Evolutionary conservation across 1,140 invertebrate species (phyloP).

Genomic region (Gryllus bimaculatus): DNA sequence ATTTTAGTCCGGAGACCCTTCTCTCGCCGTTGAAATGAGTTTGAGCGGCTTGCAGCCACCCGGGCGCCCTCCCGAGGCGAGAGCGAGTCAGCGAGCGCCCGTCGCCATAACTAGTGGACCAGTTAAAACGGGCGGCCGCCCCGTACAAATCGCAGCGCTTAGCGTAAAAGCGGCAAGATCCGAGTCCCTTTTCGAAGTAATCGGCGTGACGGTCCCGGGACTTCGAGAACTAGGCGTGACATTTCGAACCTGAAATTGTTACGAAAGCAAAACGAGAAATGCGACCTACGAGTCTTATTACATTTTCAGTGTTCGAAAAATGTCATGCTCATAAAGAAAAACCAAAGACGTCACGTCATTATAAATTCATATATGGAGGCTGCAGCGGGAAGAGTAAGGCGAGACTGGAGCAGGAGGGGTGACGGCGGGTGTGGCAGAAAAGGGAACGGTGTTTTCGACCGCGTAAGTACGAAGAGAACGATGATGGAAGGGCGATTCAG

Average conservation of each 20-base stretch:
- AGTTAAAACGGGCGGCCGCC: background rate
- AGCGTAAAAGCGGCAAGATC: background rate
- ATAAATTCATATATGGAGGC: conserved; percentile 19
- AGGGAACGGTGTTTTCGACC: background rate
- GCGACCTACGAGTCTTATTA: conserved; percentile 11
- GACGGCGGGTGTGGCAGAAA: background rate
- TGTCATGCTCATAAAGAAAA: conserved; percentile 19
- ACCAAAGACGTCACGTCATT: conserved; percentile 18
- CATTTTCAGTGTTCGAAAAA: conserved; percentile 10
- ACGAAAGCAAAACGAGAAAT: background rate
- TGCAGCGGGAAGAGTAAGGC: background rate
- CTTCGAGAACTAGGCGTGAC: background rate
- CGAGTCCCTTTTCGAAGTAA: background rate
- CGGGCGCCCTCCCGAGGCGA: too few relatives aligned
- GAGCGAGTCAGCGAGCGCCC: background rate
- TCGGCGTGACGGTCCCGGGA: background rate
- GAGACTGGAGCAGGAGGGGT: background rate
- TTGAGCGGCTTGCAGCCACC: too few relatives aligned
- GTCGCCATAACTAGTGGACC: background rate
- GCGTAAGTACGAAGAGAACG: too few relatives aligned
- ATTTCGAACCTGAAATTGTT: background rate
- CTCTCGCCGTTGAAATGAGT: too few relatives aligned
- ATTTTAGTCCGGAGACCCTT: too few relatives aligned
- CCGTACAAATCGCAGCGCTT: background rate
- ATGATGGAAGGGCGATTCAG: too few relatives aligned